Percentiles rank a stretch among this genome's conserved stretches.
Evolutionary conservation across 1,140 invertebrate genomes (phyloP).

Genomic region (Aricia agestis): DNA sequence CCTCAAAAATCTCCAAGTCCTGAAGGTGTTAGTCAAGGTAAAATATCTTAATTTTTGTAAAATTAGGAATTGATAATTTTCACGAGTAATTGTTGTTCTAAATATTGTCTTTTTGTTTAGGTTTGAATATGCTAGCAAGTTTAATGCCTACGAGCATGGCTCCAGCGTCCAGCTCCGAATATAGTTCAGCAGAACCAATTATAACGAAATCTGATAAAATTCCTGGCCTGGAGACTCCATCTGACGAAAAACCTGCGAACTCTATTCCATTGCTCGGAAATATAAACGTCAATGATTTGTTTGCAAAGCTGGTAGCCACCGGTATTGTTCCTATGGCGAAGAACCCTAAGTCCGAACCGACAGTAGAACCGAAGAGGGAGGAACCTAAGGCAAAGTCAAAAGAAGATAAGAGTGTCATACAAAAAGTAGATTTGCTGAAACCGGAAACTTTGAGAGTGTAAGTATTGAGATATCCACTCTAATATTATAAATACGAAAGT

Average conservation of each 20-base stretch:
- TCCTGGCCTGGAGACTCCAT: constrained; percentile 51
- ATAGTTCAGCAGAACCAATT: constrained; percentile 61
- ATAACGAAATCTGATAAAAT: constrained; percentile 48
- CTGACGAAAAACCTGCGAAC: constrained; percentile 50
- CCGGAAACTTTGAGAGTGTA: constrained; percentile 86
- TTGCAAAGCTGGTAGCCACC: constrained; percentile 88
- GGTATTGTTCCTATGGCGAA: constrained; percentile 83
- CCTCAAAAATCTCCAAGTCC: constrained; percentile 53
- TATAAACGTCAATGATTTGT: constrained; percentile 88
- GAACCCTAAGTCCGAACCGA: constrained; percentile 52
- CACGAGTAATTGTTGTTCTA: background rate
- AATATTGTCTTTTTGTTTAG: constrained; percentile 29
- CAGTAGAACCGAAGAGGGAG: constrained; percentile 39
- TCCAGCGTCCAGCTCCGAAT: constrained; percentile 76
- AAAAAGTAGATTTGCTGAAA: constrained; percentile 80
- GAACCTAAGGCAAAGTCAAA: constrained; percentile 24
- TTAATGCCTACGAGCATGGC: constrained; percentile 79
- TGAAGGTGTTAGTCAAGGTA: constrained; percentile 59
- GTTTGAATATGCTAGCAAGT: constrained; percentile 79
- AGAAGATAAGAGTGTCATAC: constrained; percentile 72
- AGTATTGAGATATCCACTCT: too few species aligned
- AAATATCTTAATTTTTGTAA: constrained; percentile 23
- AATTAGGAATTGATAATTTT: constrained; percentile 7
- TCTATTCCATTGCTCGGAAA: constrained; percentile 52
- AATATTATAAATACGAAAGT: too few species aligned